Conservation (phyloP, 2,888 invertebrate genomes). For the Eupelmus urozonus region DNA sequence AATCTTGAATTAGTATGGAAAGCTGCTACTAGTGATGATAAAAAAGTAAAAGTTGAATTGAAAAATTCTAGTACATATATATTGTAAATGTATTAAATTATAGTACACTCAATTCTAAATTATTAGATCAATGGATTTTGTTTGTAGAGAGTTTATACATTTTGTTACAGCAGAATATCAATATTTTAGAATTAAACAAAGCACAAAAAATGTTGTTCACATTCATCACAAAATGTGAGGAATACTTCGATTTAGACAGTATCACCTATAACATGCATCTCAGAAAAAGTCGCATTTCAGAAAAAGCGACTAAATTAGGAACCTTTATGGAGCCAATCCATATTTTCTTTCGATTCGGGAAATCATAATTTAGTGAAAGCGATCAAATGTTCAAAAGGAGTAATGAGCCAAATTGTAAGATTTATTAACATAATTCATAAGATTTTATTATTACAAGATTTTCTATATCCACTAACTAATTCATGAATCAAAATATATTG, state of each 20-base stretch:
- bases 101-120: background rate
- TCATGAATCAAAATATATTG: background rate
- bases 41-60: too few species aligned
- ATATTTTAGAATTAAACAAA: background rate
- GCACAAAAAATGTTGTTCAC: background rate
- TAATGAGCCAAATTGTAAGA: background rate
- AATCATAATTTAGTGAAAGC: conserved; percentile 4
- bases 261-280: background rate
- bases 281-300: too few species aligned
- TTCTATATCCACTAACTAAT: background rate
- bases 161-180: background rate
- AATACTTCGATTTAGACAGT: background rate
- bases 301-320: background rate
- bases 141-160: background rate
- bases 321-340: background rate
- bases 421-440: background rate
- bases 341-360: background rate
- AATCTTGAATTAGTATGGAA: conserved; percentile 71
- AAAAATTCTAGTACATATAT: too few species aligned
- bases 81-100: background rate
- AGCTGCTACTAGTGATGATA: conserved; percentile 68
- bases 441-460: background rate
- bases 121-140: background rate
- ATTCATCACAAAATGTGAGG: background rate
- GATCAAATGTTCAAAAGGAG: background rate